Evolutionary conservation across 2,888 invertebrate species (phyloP).

Genomic region (Pyrrhia umbra): DNA sequence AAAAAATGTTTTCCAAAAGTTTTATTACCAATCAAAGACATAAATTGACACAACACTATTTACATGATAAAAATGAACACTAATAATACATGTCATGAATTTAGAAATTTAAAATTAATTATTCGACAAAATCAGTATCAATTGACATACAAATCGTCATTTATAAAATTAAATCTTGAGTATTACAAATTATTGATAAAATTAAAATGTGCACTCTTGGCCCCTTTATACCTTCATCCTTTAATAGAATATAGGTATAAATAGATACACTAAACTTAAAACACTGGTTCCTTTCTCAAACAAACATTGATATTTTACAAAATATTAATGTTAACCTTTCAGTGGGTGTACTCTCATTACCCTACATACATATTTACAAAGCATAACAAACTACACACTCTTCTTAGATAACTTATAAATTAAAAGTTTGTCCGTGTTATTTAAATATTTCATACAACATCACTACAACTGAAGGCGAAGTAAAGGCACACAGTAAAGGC

Average conservation of each 20-base stretch:
- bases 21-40: slow-evolving; percentile 61
- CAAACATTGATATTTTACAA: slow-evolving; percentile 14
- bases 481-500: background rate
- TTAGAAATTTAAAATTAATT: slow-evolving; percentile 50
- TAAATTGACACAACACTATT: slow-evolving; percentile 62
- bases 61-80: slow-evolving; percentile 58
- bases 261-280: slow-evolving; percentile 40
- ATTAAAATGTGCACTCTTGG: slow-evolving; percentile 54
- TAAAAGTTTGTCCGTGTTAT: slow-evolving; percentile 18
- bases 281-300: slow-evolving; percentile 31
- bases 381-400: slow-evolving; percentile 41
- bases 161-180: slow-evolving; percentile 56
- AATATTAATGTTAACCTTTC: slow-evolving; percentile 8
- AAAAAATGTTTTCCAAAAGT: slow-evolving; percentile 40
- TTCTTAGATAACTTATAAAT: slow-evolving; percentile 39
- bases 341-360: slow-evolving; percentile 35
- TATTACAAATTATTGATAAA: slow-evolving; percentile 58
- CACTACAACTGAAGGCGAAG: slow-evolving; percentile 13
- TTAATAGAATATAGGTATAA: slow-evolving; percentile 18
- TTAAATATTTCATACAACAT: slow-evolving; percentile 21
- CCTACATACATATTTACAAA: slow-evolving; percentile 55
- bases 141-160: slow-evolving; percentile 48
- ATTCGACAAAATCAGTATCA: slow-evolving; percentile 50
- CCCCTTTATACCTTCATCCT: slow-evolving; percentile 37
- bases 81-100: slow-evolving; percentile 60